Percentiles rank a stretch among this genome's conserved stretches.
Evolutionary conservation across 2,797 vertebrate genomes (phyloP).

Genomic region (Acrossocheilus fasciatus): DNA sequence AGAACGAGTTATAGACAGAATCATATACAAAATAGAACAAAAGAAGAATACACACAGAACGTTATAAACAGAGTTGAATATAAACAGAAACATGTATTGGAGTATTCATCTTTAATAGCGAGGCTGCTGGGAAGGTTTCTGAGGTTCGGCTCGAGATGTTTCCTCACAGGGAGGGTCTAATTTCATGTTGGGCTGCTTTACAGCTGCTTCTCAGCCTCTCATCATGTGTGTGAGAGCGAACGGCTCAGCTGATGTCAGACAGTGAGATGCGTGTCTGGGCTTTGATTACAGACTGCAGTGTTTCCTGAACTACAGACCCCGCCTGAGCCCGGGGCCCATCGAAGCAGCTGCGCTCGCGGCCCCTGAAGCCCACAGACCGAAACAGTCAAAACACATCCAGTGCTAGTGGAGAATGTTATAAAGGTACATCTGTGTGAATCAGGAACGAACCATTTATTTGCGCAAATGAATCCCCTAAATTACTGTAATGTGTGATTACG

Average conservation of each 20-base stretch:
- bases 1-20: not conserved
- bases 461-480: not conserved
- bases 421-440: not conserved
- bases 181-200: conserved; percentile 68
- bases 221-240: conserved; percentile 15
- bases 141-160: not conserved
- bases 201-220: conserved; percentile 54
- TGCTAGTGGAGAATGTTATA: not conserved
- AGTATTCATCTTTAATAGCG: not conserved
- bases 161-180: conserved; percentile 60
- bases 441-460: not conserved
- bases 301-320: conserved; percentile 54
- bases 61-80: not conserved
- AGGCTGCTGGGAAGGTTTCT: not conserved
- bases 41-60: not conserved
- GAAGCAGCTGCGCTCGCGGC: conserved; percentile 73
- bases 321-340: conserved; percentile 57
- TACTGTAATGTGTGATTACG: not conserved
- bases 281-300: conserved; percentile 53
- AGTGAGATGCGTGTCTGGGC: not conserved
- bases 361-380: not conserved
- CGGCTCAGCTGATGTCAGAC: not conserved
- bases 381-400: not conserved
- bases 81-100: not conserved
- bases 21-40: not conserved